A percentile compares a stretch with the other conserved stretches of the same genome.
phyloP scores from a whole-genome alignment of 2,888 invertebrate genomes.

The Archaeoteleia sp. region DNA sequence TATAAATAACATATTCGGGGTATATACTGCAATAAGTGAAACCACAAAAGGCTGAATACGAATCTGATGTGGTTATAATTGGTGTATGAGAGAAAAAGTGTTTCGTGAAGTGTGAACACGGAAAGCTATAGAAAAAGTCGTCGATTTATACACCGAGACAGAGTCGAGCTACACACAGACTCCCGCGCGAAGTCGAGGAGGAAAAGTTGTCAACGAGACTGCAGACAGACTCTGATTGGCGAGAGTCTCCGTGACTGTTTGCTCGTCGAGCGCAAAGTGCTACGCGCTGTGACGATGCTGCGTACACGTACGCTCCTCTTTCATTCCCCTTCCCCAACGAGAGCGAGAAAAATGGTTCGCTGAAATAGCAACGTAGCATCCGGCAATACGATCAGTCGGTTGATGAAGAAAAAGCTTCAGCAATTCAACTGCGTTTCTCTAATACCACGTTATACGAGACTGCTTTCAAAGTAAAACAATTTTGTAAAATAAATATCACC shows the following conservation, averaged over 20 bases:
- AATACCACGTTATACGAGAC: constrained; percentile 13
- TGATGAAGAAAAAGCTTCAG: constrained; percentile 32
- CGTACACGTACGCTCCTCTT: constrained; percentile 34
- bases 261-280: constrained; percentile 42
- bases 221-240: constrained; percentile 39
- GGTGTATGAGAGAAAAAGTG: constrained; percentile 20
- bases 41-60: no score
- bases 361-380: constrained; percentile 38
- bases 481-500: background rate
- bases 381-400: constrained; percentile 36
- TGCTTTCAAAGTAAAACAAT: constrained; percentile 12
- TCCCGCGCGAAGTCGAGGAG: constrained; percentile 36
- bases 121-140: no score
- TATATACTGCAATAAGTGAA: no score
- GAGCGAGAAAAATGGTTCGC: constrained; percentile 40
- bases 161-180: constrained; percentile 28
- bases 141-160: no score
- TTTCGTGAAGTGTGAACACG: constrained; percentile 24
- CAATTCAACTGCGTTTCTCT: constrained; percentile 18
- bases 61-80: constrained; percentile 10
- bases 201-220: constrained; percentile 47
- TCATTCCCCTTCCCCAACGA: constrained; percentile 15
- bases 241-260: constrained; percentile 34
- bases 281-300: constrained; percentile 35
- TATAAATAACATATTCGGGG: no score